phyloP scores from a whole-genome alignment of 2,113 vertebrate species.

The Sander lucioperca region DNA sequence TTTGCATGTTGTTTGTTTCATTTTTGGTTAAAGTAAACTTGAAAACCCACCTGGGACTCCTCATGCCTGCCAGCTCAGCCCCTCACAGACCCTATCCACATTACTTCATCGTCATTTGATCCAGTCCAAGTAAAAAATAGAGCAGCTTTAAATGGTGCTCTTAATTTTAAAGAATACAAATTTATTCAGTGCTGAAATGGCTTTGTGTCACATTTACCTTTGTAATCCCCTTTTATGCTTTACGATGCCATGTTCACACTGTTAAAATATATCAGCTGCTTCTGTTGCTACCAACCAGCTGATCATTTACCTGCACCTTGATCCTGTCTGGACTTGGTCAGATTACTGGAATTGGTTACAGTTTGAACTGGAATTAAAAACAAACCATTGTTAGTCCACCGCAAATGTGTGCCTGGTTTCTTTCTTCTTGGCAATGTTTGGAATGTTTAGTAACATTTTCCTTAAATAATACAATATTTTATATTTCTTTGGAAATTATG shows the following conservation, averaged over 20 bases:
- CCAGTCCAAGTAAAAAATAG: background rate
- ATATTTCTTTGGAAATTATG: background rate
- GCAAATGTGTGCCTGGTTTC: background rate
- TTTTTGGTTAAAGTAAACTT: too few species aligned
- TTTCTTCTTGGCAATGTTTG: background rate
- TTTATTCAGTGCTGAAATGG: background rate
- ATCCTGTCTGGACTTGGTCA: background rate
- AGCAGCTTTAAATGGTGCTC: background rate
- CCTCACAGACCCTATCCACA: background rate
- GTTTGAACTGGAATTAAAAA: slow-evolving; percentile 12
- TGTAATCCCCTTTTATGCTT: background rate
- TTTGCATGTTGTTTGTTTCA: too few species aligned
- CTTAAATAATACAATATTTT: background rate
- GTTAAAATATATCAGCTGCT: background rate
- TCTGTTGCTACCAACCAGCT: slow-evolving; percentile 4
- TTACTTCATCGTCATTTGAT: background rate
- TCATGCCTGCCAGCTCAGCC: background rate
- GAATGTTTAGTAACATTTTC: background rate
- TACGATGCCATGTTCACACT: background rate
- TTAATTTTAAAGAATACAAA: background rate
- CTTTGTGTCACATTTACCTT: background rate
- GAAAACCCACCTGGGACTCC: background rate
- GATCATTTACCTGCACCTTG: slow-evolving; percentile 3
- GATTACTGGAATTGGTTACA: slow-evolving; percentile 6
- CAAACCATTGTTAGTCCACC: background rate